phyloP scores from a whole-genome alignment of 2,888 invertebrate genomes.

The Pteria penguin region DNA sequence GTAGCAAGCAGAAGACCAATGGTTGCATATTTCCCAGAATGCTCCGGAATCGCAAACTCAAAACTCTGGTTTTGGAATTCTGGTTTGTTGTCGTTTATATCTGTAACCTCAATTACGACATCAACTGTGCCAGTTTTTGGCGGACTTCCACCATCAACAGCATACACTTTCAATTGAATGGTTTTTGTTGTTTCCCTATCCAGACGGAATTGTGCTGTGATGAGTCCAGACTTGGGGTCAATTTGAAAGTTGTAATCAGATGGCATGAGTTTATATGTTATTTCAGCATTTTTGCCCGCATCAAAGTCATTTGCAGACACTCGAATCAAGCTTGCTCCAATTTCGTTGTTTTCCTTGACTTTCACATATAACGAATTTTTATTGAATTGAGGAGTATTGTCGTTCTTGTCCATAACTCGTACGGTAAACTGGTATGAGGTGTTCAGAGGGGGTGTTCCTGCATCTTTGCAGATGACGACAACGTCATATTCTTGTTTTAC shows the following conservation, averaged over 20 bases:
- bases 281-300: constrained; percentile 60
- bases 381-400: constrained; percentile 92
- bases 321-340: constrained; percentile 85
- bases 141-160: constrained; percentile 91
- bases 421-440: constrained; percentile 65
- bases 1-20: constrained; percentile 74
- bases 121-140: constrained; percentile 93
- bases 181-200: constrained; percentile 48
- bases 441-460: constrained; percentile 76
- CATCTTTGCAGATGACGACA: constrained; percentile 83
- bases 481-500: constrained; percentile 62
- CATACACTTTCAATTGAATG: constrained; percentile 31
- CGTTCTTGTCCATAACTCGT: constrained; percentile 91
- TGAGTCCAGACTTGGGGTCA: constrained; percentile 54
- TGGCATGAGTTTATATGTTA: constrained; percentile 58
- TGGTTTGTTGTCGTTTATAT: constrained; percentile 95
- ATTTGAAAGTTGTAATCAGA: constrained; percentile 82
- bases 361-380: constrained; percentile 51
- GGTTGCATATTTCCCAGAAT: constrained; percentile 64
- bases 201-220: constrained; percentile 47
- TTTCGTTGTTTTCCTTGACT: constrained; percentile 61
- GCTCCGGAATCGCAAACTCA: constrained; percentile 83
- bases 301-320: constrained; percentile 90
- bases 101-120: constrained; percentile 88
- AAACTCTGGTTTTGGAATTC: constrained; percentile 94